phyloP scores from a whole-genome alignment of 2,797 vertebrate species.

The Paguma larvata region DNA sequence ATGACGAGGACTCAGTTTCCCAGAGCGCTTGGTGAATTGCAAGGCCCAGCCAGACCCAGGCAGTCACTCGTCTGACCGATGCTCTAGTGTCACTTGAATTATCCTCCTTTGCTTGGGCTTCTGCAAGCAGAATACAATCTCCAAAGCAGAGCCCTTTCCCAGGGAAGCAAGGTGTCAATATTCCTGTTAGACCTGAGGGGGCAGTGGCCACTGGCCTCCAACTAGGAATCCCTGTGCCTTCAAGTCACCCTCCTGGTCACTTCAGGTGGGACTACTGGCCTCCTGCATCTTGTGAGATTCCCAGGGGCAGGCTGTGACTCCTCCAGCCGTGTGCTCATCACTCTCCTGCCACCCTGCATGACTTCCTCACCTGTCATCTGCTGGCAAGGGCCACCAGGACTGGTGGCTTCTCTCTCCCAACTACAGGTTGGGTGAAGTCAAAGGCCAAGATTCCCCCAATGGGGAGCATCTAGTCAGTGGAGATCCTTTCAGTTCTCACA shows the following conservation, averaged over 20 bases:
- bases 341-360: not conserved
- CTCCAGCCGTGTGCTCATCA: accelerated
- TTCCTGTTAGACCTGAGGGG: not conserved
- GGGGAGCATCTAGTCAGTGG: not conserved
- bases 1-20: not conserved
- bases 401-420: not conserved
- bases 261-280: not conserved
- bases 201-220: accelerated
- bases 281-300: not conserved
- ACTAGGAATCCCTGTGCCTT: not conserved
- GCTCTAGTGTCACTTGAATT: not conserved
- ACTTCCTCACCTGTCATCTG: not conserved
- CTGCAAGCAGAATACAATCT: not conserved
- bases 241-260: not conserved
- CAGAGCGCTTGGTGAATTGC: not conserved
- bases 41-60: not conserved
- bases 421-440: not conserved
- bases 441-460: not conserved
- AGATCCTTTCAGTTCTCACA: not conserved
- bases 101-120: not conserved
- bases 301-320: not conserved
- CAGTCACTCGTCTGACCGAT: not conserved
- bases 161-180: not conserved
- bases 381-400: accelerated
- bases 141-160: not conserved